Evolutionary conservation across 2,113 vertebrate genomes (phyloP), one percentile per base, ranked within the genome.

Genomic region (Fukomys damarensis): DNA sequence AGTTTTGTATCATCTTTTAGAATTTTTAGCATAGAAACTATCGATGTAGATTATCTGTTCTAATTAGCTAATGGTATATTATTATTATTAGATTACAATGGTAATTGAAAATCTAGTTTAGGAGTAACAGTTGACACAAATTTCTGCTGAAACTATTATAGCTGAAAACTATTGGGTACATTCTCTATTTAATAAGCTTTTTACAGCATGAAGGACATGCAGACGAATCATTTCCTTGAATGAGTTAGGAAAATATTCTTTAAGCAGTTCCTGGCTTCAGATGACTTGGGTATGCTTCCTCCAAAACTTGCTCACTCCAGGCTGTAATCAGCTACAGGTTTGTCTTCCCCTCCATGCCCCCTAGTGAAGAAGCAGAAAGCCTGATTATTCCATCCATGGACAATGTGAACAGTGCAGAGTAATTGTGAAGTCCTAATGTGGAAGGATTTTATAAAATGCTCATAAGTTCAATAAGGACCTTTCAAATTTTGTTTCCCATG

Each of bases 131-230:
- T 89, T 61, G 46, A 80, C 65, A 56, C 61, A 92, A 7, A 65
- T 72, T 6, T 92, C 46, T 30, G 49, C 16, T 61, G n/a, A n/a
- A n/a, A n/a, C n/a, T n/a, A n/a, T n/a, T n/a, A n/a, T n/a, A 46
- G 17, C 6, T 93, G 83, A 91, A 90, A 95, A 80, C 49, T 88
- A 13, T 59, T 87, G 16, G 0, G 28, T 26, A 3, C 43, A 1
- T 56, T 93, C 58, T 41, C n/a, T 92, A 12, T 46, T 82, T 91
- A 84, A 82, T 87, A 88, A 30, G 77, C n/a, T 70, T 77, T 91
- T 77, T 92, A 74, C 2, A 66, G 41, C 28, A 66, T 14, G 52
- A 80, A 30, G 9, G 74, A 13, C 16, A 13, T 88, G 20, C 41
- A 80, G n/a, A 74, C 74, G 77, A 65, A 14, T 49, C 10, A 46